Evolutionary conservation across 2,888 invertebrate species (phyloP).

Genomic region (Allygus modestus): DNA sequence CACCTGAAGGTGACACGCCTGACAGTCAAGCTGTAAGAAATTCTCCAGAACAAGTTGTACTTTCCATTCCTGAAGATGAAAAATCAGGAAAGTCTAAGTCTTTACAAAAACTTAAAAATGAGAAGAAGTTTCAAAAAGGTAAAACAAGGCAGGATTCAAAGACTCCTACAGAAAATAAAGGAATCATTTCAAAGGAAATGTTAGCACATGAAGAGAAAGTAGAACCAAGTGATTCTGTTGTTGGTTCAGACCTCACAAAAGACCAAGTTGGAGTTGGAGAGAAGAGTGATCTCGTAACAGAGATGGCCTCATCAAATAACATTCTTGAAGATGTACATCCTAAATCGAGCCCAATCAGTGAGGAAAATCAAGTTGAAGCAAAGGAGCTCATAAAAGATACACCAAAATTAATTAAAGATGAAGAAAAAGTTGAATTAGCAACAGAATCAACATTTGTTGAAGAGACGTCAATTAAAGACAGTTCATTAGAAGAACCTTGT

Average conservation of each 20-base stretch:
- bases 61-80: not conserved
- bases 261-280: not conserved
- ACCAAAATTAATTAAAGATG: not conserved
- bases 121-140: not conserved
- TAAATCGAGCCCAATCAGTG: not conserved
- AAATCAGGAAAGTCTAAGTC: not conserved
- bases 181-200: not conserved
- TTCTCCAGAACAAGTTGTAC: not conserved
- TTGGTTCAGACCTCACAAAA: not conserved
- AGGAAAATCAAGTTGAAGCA: not conserved
- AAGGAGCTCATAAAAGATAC: not conserved
- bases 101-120: not conserved
- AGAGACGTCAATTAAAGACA: too few species aligned
- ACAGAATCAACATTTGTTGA: too few species aligned
- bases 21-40: not conserved
- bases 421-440: not conserved
- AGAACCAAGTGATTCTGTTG: not conserved
- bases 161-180: not conserved
- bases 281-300: not conserved
- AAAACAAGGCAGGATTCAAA: not conserved
- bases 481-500: not conserved
- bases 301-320: not conserved
- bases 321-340: not conserved
- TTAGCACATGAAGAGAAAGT: not conserved
- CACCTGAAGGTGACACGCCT: not conserved